Percentiles rank a stretch among this genome's conserved stretches.
Evolutionary conservation across 2,888 invertebrate species (phyloP).

Genomic region (Athalia cordata): DNA sequence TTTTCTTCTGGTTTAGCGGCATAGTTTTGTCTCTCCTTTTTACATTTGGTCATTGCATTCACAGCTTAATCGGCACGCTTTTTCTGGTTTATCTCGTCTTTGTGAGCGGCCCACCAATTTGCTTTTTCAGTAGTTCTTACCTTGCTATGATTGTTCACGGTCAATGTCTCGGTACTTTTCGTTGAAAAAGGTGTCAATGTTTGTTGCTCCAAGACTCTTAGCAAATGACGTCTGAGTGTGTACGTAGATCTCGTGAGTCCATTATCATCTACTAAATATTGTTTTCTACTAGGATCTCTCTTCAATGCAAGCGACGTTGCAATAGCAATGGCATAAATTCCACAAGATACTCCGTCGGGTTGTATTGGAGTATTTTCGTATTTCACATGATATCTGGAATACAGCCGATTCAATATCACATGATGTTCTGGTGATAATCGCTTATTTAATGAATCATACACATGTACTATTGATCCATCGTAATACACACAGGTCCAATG

Average conservation of each 20-base stretch:
- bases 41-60: background rate
- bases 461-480: slow-evolving; percentile 5
- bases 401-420: background rate
- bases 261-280: slow-evolving; percentile 10
- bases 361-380: slow-evolving; percentile 20
- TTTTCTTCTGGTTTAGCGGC: background rate
- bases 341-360: background rate
- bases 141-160: background rate
- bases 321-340: slow-evolving; percentile 11
- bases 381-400: background rate
- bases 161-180: background rate
- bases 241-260: background rate
- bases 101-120: slow-evolving; percentile 4
- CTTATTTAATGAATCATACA: slow-evolving; percentile 7
- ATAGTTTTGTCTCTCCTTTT: background rate
- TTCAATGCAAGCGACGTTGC: slow-evolving; percentile 18
- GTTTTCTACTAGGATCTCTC: background rate
- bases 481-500: no score
- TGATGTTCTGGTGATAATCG: slow-evolving; percentile 5
- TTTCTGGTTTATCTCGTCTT: slow-evolving; percentile 5
- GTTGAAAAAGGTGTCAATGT: background rate
- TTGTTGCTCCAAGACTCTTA: background rate
- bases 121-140: background rate
- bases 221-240: slow-evolving; percentile 20
- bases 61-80: background rate